Evolutionary conservation across 1,140 invertebrate species (phyloP).

Genomic region (Cepaea nemoralis): DNA sequence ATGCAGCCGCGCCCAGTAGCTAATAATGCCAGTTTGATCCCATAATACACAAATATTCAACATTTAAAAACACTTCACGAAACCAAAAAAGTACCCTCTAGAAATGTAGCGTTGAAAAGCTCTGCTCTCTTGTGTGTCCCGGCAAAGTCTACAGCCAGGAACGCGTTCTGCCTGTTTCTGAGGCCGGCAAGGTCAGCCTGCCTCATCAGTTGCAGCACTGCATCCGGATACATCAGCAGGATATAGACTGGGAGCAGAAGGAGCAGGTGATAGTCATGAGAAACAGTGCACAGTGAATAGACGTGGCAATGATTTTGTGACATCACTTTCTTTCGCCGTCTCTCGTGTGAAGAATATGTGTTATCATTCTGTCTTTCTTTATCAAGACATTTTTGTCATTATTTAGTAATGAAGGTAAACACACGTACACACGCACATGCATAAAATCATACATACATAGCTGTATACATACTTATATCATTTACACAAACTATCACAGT

Average conservation of each 20-base stretch:
- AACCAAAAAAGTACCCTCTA: constrained; percentile 34
- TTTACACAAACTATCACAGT: too few relatives aligned
- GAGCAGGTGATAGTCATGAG: background rate
- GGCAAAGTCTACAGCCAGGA: constrained; percentile 53
- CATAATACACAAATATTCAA: too few relatives aligned
- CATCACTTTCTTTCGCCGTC: too few relatives aligned
- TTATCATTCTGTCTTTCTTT: too few relatives aligned
- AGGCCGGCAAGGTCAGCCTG: constrained; percentile 40
- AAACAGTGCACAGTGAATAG: background rate
- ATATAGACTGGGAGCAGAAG: constrained; percentile 51
- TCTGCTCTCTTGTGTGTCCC: constrained; percentile 30
- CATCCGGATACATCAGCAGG: constrained; percentile 50
- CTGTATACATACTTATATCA: too few relatives aligned
- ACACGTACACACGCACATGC: too few relatives aligned
- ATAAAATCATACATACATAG: too few relatives aligned
- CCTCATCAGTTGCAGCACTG: constrained; percentile 49
- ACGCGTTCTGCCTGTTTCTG: constrained; percentile 51
- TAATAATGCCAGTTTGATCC: too few relatives aligned
- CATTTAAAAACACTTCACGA: background rate
- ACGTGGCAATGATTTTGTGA: background rate
- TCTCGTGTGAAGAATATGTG: too few relatives aligned
- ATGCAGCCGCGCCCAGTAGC: too few relatives aligned
- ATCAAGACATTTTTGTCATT: too few relatives aligned
- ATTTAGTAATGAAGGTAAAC: too few relatives aligned
- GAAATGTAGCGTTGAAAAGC: background rate